These are phyloP conservation scores for Liodrosophila aerea DNA, from an alignment of 2,888 invertebrate species.

Conservation along the genomic window DNA sequence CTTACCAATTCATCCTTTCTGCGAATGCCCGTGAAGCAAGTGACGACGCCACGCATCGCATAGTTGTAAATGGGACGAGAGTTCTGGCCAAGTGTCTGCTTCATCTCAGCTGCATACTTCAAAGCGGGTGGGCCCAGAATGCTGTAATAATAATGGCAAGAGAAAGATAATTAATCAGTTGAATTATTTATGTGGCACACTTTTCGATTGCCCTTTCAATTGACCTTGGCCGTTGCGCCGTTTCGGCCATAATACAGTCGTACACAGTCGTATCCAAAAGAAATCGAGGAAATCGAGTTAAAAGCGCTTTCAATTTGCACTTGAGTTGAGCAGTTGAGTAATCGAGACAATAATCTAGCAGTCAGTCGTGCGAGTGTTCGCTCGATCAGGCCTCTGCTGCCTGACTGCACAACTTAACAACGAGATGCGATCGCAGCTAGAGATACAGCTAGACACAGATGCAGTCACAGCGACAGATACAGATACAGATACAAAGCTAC, in stretches of 20 bases:
- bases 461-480: conserved; percentile 4
- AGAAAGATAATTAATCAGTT: conserved; percentile 29
- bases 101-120: conserved; percentile 88
- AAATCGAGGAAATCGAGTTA: conserved; percentile 30
- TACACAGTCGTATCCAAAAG: conserved; percentile 10
- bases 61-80: conserved; percentile 92
- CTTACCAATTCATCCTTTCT: conserved; percentile 93
- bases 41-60: conserved; percentile 93
- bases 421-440: conserved; percentile 22
- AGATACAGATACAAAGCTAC: conserved; percentile 5
- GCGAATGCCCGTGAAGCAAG: conserved; percentile 96
- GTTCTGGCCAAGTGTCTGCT: conserved; percentile 88
- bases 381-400: conserved; percentile 36
- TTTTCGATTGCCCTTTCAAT: conserved; percentile 60
- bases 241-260: conserved; percentile 46
- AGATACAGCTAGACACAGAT: conserved; percentile 6
- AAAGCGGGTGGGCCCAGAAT: conserved; percentile 92
- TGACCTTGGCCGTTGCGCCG: conserved; percentile 65
- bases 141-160: conserved; percentile 78
- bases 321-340: conserved; percentile 3
- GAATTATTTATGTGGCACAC: conserved; percentile 78
- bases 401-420: conserved; percentile 44
- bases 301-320: conserved; percentile 28
- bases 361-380: conserved; percentile 12
- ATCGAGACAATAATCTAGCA: neutral